These are phyloP conservation scores for Frankliniella intonsa DNA, from an alignment of 2,888 invertebrate genomes.

Conservation along the genomic window DNA sequence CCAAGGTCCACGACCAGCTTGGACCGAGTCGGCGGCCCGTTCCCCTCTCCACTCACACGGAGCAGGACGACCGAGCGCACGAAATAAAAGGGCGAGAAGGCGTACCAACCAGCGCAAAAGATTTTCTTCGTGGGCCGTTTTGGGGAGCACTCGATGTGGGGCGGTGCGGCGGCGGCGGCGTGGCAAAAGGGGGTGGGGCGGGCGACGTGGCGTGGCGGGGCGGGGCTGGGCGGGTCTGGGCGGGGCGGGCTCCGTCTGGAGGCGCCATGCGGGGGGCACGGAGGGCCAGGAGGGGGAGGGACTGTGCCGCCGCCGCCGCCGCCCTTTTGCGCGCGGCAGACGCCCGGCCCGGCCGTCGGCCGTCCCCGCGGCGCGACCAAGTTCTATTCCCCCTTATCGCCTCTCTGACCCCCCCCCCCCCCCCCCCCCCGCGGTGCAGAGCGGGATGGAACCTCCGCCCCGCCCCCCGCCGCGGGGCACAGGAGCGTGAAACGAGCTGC, in stretches of 20 bases:
- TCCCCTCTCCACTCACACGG: too few species aligned
- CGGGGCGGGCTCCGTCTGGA: neutral
- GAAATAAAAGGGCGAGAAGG: too few species aligned
- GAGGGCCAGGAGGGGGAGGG: neutral
- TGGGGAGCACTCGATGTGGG: neutral
- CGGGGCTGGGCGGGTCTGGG: neutral
- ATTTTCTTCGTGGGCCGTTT: too few species aligned
- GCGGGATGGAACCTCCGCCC: neutral
- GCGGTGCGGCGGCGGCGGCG: neutral
- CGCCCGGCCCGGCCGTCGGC: neutral
- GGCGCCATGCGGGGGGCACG: neutral
- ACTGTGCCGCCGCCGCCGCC: neutral
- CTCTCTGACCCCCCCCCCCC: too few species aligned
- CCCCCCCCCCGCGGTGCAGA: neutral
- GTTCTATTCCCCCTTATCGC: too few species aligned
- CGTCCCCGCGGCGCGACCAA: neutral
- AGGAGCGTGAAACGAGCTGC: conserved; percentile 18
- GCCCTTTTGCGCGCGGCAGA: neutral
- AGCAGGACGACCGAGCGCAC: too few species aligned
- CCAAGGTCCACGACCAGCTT: too few species aligned
- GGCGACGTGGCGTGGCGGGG: neutral
- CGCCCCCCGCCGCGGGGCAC: neutral
- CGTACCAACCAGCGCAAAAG: too few species aligned
- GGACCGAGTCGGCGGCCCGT: too few species aligned
- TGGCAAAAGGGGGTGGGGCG: neutral